phyloP scores from a whole-genome alignment of 2,797 vertebrate species.

The Tauraco hartlaubi region DNA sequence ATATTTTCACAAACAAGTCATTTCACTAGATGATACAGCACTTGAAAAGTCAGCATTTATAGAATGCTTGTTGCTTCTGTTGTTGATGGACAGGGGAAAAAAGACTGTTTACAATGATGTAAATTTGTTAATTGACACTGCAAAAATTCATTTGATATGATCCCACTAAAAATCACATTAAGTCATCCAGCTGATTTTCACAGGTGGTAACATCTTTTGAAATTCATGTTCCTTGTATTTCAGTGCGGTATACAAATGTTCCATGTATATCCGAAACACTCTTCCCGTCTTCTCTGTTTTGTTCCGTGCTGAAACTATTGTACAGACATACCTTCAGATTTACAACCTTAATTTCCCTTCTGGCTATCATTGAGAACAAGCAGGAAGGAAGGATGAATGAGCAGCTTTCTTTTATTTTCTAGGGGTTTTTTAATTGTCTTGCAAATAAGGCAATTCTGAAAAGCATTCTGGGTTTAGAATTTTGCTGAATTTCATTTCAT shows the following conservation, averaged over 20 bases:
- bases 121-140: not conserved
- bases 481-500: not conserved
- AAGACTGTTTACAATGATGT: not conserved
- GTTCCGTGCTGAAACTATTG: not conserved
- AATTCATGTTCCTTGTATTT: not conserved
- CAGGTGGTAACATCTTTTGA: not conserved
- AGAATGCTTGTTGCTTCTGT: not conserved
- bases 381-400: not conserved
- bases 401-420: slow-evolving; percentile 16
- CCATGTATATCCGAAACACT: not conserved
- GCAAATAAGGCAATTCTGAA: not conserved
- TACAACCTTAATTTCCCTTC: slow-evolving; percentile 51
- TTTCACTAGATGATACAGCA: not conserved
- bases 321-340: slow-evolving; percentile 22
- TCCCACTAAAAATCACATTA: not conserved
- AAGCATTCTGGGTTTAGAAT: not conserved
- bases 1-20: not conserved
- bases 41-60: not conserved
- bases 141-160: not conserved
- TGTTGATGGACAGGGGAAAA: not conserved
- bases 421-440: not conserved
- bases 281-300: not conserved
- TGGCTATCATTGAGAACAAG: not conserved
- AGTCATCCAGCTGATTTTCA: not conserved
- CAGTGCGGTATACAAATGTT: not conserved